Evolutionary conservation across 2,113 vertebrate species (phyloP).

Genomic region (Thermophis baileyi): DNA sequence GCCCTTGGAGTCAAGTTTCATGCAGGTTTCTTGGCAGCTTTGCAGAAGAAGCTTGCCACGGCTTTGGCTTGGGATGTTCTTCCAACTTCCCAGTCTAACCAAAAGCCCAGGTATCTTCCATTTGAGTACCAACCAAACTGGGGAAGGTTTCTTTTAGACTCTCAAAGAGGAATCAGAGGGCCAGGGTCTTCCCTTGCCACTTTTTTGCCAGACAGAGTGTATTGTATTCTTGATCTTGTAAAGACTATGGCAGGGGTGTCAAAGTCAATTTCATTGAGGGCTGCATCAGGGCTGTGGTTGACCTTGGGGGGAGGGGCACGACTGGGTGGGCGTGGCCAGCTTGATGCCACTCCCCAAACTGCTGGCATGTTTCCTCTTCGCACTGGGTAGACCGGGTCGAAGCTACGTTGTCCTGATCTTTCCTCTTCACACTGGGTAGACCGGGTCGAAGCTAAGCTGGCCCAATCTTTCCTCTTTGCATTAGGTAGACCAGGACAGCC

Average conservation of each 20-base stretch:
- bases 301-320: no score
- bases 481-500: no score
- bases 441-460: no score
- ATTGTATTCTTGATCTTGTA: neutral
- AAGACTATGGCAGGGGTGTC: neutral
- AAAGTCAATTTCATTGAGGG: no score
- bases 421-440: no score
- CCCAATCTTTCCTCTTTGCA: no score
- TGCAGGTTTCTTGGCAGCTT: neutral
- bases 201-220: neutral
- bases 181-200: no score
- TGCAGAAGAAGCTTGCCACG: neutral
- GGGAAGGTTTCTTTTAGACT: neutral
- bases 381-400: no score
- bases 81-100: neutral
- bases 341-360: no score
- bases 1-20: neutral
- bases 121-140: neutral
- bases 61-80: neutral
- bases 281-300: no score
- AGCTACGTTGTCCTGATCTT: no score
- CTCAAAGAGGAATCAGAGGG: neutral
- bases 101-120: neutral
- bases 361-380: no score
- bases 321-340: neutral